Evolutionary conservation across 2,888 invertebrate species (phyloP), one percentile per base, ranked within the genome.

Genomic region (Heliconius ethilla): DNA sequence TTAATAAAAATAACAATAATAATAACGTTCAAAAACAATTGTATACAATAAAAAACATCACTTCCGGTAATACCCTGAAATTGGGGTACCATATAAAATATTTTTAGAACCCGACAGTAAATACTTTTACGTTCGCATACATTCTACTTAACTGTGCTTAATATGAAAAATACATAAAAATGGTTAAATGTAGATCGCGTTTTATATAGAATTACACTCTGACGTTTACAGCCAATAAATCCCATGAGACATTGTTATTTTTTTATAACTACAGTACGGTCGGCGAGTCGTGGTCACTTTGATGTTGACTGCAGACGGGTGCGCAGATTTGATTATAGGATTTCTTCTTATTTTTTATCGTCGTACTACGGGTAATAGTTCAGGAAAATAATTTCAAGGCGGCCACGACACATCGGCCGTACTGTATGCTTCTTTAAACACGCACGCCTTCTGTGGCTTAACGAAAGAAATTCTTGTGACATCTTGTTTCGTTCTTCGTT

Each of bases 51-150:
- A 40, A 69, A 45, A 40, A 25, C 15, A 37, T 37, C 6, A 27
- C 15, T 45, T 45, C 25, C 25, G 45, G 25, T 69, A 69, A 45
- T 15, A 15, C 25, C 7, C 15, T 69, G 15, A 5, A 45, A 69
- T 25, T 45, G 40, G 40, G 40, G 25, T 27, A 18, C 45, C 18
- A 9, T 25, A 69, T 69, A 45, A 45, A 29, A 70, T 70, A 70
- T 55, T 27, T 55, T 55, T 45, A 69, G 25, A 15, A 45, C 25
- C 69, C 29, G 45, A 65, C 63, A 65, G 51, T 62, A 55, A 70
- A 76, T 72, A 76, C 37, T 72, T 66, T 72, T 72, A 76, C n/a
- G 13, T 66, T 55, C 72, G 7, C 33, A 55, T 70, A 55, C 70
- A 55, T 70, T 29, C 70, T 55, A 55, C 55, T 70, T 70, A 70